phyloP scores from a whole-genome alignment of 2,113 vertebrate species.

The Equus quagga region DNA sequence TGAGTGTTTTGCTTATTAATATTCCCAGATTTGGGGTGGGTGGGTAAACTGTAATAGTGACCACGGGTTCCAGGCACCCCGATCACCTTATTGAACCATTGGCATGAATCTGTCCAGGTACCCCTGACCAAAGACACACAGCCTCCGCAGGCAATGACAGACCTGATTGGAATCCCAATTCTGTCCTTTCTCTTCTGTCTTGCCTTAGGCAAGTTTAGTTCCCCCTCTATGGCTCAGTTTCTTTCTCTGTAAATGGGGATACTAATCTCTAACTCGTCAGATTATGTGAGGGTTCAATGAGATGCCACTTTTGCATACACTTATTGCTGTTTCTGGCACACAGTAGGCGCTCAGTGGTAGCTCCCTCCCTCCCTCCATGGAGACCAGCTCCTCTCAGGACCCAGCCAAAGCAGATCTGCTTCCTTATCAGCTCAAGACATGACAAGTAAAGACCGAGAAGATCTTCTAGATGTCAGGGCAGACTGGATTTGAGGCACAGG shows the following conservation, averaged over 20 bases:
- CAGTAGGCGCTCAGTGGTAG: neutral
- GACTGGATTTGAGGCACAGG: neutral
- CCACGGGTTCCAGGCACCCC: neutral
- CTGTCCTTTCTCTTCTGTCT: slow-evolving; percentile 4
- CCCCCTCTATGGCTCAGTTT: neutral
- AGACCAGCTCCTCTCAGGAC: slow-evolving; percentile 20
- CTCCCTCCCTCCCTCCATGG: neutral
- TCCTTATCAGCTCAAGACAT: slow-evolving; percentile 40
- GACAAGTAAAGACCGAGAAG: slow-evolving; percentile 25
- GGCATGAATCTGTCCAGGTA: neutral
- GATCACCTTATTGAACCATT: neutral
- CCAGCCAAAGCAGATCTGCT: slow-evolving; percentile 36
- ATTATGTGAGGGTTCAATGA: neutral
- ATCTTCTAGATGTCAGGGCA: neutral
- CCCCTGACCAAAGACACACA: neutral
- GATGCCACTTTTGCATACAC: neutral
- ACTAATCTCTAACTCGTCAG: slow-evolving; percentile 7
- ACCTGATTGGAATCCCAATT: neutral
- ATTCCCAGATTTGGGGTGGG: neutral
- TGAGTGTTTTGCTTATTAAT: slow-evolving; percentile 35
- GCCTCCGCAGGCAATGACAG: neutral
- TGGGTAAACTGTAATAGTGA: neutral
- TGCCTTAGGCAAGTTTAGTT: slow-evolving; percentile 20
- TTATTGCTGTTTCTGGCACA: neutral
- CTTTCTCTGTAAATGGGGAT: slow-evolving; percentile 14